Conservation (phyloP, 2,113 vertebrate species). For the Triplophysa dalaica region DNA sequence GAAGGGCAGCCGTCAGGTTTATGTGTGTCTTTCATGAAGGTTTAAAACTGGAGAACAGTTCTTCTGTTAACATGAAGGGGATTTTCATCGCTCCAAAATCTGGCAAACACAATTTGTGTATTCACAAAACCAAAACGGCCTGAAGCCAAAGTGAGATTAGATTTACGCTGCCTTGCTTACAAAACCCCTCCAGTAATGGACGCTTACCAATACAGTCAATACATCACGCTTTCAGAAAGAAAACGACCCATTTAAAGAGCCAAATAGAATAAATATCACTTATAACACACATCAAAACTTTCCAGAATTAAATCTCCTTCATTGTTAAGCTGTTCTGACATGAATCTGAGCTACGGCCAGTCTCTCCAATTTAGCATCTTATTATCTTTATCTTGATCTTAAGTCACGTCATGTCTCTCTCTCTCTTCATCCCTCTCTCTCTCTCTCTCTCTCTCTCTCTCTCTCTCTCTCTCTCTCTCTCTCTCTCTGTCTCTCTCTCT, state of each 20-base stretch:
- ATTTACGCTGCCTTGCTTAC: background rate
- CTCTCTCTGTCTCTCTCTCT: background rate
- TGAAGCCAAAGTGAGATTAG: background rate
- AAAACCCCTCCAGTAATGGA: background rate
- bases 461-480: constrained; percentile 9
- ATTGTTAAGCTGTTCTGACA: background rate
- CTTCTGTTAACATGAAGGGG: constrained; percentile 18
- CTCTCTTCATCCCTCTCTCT: background rate
- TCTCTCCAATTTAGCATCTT: background rate
- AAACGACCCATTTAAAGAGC: too few relatives aligned
- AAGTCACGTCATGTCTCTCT: background rate
- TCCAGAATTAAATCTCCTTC: background rate
- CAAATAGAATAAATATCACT: too few relatives aligned
- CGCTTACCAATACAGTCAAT: background rate
- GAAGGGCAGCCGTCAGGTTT: too few relatives aligned
- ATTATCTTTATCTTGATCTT: background rate
- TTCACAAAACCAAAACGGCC: constrained; percentile 30
- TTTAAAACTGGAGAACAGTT: background rate
- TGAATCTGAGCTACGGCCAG: background rate
- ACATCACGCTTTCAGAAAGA: background rate
- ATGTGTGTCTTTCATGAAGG: too few relatives aligned
- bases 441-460: background rate
- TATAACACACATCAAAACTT: background rate
- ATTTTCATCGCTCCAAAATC: background rate
- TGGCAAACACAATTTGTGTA: constrained; percentile 11